Conservation (phyloP, 1,140 invertebrate species). For the Octopus sinensis region DNA sequence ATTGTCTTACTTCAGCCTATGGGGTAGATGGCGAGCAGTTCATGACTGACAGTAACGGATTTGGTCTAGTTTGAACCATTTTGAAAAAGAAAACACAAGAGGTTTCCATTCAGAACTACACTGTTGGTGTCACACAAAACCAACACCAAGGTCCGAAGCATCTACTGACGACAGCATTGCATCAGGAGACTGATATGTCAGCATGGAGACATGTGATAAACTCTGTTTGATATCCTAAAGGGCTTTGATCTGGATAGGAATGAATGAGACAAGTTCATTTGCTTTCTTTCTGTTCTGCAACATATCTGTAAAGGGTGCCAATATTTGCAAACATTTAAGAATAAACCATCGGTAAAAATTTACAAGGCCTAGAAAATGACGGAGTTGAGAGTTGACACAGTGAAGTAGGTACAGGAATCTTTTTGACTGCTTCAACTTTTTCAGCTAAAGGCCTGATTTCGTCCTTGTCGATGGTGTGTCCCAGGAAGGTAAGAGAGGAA, state of each 20-base stretch:
- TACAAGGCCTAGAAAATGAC: conserved; percentile 14
- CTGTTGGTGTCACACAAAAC: background rate
- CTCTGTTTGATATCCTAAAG: too few relatives aligned
- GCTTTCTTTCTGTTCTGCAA: background rate
- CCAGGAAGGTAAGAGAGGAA: background rate
- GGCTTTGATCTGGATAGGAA: background rate
- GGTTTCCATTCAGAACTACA: background rate
- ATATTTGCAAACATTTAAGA: conserved; percentile 8
- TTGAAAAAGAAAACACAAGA: background rate
- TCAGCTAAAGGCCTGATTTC: background rate
- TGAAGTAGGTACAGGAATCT: background rate
- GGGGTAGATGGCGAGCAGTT: background rate
- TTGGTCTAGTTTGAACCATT: background rate
- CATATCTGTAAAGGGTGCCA: conserved; percentile 15
- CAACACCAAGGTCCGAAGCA: background rate
- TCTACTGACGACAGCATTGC: background rate
- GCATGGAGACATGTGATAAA: background rate
- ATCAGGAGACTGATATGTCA: background rate
- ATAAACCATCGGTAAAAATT: conserved; percentile 25
- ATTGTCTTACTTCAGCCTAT: too few relatives aligned
- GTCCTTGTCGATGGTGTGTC: background rate
- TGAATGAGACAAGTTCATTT: background rate
- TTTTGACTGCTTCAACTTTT: background rate
- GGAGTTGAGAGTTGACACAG: background rate
- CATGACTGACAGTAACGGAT: background rate